Evolutionary conservation across 2,113 vertebrate genomes (phyloP).

Genomic region (Sigmodon hispidus): DNA sequence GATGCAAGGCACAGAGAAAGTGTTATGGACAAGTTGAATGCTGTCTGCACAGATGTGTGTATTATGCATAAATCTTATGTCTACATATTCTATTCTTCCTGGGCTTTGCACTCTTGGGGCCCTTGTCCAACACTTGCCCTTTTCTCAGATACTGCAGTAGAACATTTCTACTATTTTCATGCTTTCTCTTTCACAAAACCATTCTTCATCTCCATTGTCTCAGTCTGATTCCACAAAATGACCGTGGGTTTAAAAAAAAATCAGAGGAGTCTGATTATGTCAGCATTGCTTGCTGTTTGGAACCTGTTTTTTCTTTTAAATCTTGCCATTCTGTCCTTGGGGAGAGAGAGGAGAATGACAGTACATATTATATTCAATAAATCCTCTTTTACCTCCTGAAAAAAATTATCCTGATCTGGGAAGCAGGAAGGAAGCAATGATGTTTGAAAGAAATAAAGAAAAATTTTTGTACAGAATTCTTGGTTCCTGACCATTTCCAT

Average conservation of each 20-base stretch:
- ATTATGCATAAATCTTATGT: background rate
- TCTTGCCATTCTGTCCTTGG: background rate
- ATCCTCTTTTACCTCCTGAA: background rate
- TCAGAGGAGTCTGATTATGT: background rate
- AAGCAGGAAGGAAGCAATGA: background rate
- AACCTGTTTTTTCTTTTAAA: background rate
- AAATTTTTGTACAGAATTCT: background rate
- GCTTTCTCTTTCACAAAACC: background rate
- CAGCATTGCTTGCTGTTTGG: slow-evolving; percentile 4
- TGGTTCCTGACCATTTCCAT: background rate
- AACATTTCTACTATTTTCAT: slow-evolving; percentile 1
- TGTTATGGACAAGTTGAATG: slow-evolving; percentile 2
- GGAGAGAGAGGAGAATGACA: background rate
- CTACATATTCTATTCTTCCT: background rate
- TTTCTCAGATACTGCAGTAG: background rate
- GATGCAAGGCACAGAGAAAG: slow-evolving; percentile 22
- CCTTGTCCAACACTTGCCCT: background rate
- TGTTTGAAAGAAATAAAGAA: slow-evolving; percentile 6
- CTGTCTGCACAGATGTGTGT: background rate
- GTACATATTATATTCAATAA: background rate
- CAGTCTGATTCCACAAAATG: background rate
- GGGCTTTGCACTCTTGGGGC: background rate
- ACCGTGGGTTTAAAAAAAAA: background rate
- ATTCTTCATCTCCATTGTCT: background rate
- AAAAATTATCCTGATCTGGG: slow-evolving; percentile 9